phyloP scores from a whole-genome alignment of 2,113 vertebrate species.

The Semicossyphus pulcher region DNA sequence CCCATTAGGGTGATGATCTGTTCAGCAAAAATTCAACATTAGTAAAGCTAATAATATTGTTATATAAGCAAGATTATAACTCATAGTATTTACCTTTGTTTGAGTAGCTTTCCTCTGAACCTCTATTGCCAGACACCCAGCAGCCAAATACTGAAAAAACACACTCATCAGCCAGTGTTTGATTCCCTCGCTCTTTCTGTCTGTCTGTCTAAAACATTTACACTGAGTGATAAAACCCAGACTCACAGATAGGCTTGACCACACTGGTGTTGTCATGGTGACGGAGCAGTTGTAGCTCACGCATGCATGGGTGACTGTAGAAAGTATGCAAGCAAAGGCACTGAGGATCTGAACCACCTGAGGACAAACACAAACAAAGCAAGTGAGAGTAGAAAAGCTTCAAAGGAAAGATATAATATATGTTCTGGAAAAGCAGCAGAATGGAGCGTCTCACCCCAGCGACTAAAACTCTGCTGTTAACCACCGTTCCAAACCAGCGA shows the following conservation, averaged over 20 bases:
- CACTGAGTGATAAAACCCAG: neutral
- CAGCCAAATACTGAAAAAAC: conserved; percentile 75
- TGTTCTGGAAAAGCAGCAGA: neutral
- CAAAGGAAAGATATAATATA: neutral
- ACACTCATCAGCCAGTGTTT: neutral
- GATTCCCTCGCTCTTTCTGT: neutral
- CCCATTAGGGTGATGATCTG: conserved; percentile 76
- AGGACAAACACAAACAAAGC: neutral
- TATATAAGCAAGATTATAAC: fast-evolving
- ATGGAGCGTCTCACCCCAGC: conserved; percentile 70
- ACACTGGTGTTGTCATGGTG: conserved; percentile 74
- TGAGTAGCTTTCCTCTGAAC: conserved; percentile 77
- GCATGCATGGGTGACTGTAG: conserved; percentile 75
- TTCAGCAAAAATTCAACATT: neutral
- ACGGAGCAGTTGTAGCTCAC: conserved; percentile 77
- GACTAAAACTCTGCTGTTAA: conserved; percentile 78
- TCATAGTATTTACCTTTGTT: conserved; percentile 65
- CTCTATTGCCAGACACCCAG: conserved; percentile 72
- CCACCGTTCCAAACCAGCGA: conserved; percentile 80
- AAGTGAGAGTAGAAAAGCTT: neutral
- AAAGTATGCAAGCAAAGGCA: conserved; percentile 67
- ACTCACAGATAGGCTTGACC: conserved; percentile 80
- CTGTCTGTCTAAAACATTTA: neutral
- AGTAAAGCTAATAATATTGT: neutral
- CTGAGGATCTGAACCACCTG: conserved; percentile 79